Base-by-base conservation (phyloP, 2,797 vertebrate genomes). In the Etheostoma nigrum region DNA sequence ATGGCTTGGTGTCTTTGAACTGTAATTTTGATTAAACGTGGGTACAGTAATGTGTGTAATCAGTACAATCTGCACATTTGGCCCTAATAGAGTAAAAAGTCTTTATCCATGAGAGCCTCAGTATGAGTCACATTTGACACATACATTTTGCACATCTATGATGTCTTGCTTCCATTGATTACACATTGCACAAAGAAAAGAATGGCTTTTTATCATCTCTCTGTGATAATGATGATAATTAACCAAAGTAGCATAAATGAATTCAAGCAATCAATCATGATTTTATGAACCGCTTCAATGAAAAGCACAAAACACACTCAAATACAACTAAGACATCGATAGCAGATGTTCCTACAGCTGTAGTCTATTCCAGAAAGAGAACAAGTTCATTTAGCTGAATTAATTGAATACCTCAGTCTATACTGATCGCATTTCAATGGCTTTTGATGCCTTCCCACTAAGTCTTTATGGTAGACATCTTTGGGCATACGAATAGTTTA, bases 271-370 rank as follows among this genome's bases (percentile, higher is more conserved):
- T 93, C 92, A 92, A 91, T 91, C 82, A 83, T 73, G 69, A 89
- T 91, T 90, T 88, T 65, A 77, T 76, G 69, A 86, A 84, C 54
- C 15, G 62, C 79, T 88, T 81, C 16, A 42, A 79, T 91, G 83
- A 90, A 89, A 94, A 80, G 77, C 76, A 87, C 23, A 86, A 88
- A 89, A 82, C 78, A 79, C 75, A 78, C 84, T 89, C 72, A 59
- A 91, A 85, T 81, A 90, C 78, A 89, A 91, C 85, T 62, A 83
- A 63, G 84, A 85, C 85, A 91, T 87, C 36, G 82, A 84, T 81
- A 66, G 81, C 91, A 95, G 93, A 93, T 95, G 93, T 94, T 95
- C 85, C 48, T 71, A 68, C 89, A 92, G 88, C 90, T 93, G 87
- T 87, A 91, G 86, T 91, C 91, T 86, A 69, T 90, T 86, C 65